Conservation (phyloP, 2,113 vertebrate genomes). For the Siniperca chuatsi region DNA sequence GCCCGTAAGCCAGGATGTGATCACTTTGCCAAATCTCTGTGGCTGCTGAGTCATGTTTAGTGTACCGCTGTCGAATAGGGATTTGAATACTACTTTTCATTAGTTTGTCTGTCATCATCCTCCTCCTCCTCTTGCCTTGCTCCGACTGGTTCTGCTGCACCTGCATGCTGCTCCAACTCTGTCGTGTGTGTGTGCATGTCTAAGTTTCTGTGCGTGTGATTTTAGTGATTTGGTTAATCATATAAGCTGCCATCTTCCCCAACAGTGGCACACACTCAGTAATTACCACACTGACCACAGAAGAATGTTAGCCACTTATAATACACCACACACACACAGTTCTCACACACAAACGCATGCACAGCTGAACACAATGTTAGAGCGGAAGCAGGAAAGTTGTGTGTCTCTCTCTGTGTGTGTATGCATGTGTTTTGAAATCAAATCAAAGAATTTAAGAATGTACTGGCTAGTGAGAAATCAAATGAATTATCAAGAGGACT, state of each 20-base stretch:
- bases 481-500: conserved; percentile 2
- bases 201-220: neutral
- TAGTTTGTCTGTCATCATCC: conserved; percentile 59
- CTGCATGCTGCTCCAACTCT: conserved; percentile 39
- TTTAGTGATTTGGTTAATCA: neutral
- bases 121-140: conserved; percentile 43
- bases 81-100: conserved; percentile 65
- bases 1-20: conserved; percentile 34
- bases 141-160: conserved; percentile 59
- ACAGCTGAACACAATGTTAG: neutral
- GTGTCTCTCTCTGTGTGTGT: neutral
- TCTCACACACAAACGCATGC: neutral
- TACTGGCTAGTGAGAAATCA: conserved; percentile 1
- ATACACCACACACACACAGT: neutral
- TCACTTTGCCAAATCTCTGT: conserved; percentile 42
- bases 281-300: conserved; percentile 31
- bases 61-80: conserved; percentile 26
- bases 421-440: neutral
- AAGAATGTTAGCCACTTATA: conserved; percentile 10
- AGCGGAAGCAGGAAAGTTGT: neutral
- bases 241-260: conserved; percentile 29
- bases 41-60: conserved; percentile 64
- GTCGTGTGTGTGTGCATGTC: conserved; percentile 6
- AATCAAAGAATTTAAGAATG: conserved; percentile 6
- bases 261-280: conserved; percentile 32